Base-by-base conservation (phyloP, 2,888 invertebrate genomes). In the Orthonevra nobilis region DNA sequence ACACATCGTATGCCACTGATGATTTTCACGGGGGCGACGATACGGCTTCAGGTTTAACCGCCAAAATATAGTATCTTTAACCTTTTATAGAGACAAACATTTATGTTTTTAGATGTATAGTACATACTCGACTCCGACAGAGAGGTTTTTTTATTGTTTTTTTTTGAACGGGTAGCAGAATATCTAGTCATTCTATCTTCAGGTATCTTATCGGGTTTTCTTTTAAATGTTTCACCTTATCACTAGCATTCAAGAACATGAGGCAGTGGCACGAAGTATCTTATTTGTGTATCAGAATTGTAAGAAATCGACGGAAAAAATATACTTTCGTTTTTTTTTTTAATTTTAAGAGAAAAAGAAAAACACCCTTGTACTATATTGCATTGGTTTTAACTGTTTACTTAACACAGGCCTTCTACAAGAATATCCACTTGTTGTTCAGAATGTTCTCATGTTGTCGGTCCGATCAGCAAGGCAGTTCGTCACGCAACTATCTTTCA, bases 201-300 rank as follows among this genome's bases (percentile, higher is more conserved):
- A 32, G 42, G 58, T 60, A 60, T 60, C 58, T 60, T 60, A 60
- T 60, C 58, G 58, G 4, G 46, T 12, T 28, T 46, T 28, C 44
- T 38, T 26, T 58, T 58, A 14, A 32, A 44, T 60, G 58, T 60
- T 19, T 5, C 32, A 20, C 15, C 44, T 44, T 60, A 60, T 60
- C 58, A 34, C 7, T 44, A 34, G 58, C 32, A 32, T 60, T 60
- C 32, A 44, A 15, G 26, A 61, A 61, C 48, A 61, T 48, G 61
- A 7, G n/a, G 23, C 32, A 44, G 19, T 9, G 14, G 36, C 23
- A 54, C 38, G 26, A 10, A 36, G 46, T 60, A 60, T 60, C 44
- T 60, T 60, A 44, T 60, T 60, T 60, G 28, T 56, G 12, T 44
- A 44, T 60, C 58, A 34, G 23, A 15, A 42, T 20, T 42, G 23